A percentile compares a stretch with the other conserved stretches of the same genome.
Conservation (phyloP, 2,113 vertebrate genomes). For the Capreolus pygargus region DNA sequence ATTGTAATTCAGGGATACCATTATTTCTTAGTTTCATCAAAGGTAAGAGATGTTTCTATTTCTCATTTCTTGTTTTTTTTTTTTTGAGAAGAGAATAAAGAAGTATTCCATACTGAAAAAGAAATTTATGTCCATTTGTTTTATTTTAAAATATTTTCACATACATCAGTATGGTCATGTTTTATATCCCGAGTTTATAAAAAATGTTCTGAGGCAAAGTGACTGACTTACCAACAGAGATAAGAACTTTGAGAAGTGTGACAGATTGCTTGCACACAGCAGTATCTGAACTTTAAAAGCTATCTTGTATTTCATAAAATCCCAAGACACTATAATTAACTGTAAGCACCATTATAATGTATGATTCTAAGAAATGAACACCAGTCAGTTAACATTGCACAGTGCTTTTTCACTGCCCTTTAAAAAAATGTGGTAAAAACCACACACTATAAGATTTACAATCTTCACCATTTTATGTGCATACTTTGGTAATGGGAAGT, state of each 20-base stretch:
- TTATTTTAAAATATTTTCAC: not conserved
- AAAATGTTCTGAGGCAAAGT: slow-evolving; percentile 2
- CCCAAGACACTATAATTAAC: not conserved
- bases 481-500: not conserved
- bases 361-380: not conserved
- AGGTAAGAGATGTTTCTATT: not conserved
- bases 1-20: not conserved
- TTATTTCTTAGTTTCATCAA: not conserved
- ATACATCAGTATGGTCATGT: not conserved
- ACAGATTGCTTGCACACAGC: not conserved
- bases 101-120: not conserved
- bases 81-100: not conserved
- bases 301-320: not conserved
- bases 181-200: not conserved
- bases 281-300: not conserved
- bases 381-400: not conserved
- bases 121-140: not conserved
- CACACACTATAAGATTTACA: not conserved
- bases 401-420: not conserved
- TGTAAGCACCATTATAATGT: not conserved
- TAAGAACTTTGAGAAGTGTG: not conserved
- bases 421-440: not conserved
- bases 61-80: not conserved
- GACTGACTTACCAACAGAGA: not conserved
- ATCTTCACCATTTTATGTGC: not conserved